Conservation (phyloP, 2,888 invertebrate species). For the Nasonia oneida region DNA sequence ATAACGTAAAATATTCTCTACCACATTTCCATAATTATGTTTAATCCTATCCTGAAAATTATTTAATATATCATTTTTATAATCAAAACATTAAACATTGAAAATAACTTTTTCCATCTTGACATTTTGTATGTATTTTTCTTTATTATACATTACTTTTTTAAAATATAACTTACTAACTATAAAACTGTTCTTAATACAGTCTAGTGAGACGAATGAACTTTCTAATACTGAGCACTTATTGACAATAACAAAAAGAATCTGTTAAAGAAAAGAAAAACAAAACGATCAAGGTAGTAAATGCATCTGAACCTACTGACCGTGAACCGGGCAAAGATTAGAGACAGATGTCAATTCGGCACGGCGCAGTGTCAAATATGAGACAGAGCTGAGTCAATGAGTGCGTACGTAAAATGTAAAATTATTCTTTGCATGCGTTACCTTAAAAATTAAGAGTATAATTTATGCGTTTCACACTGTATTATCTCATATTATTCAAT, state of each 20-base stretch:
- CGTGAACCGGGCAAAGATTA: conserved; percentile 58
- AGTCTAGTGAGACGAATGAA: neutral
- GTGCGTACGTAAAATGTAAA: conserved; percentile 9
- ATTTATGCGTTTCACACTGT: neutral
- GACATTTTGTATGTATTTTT: too few species aligned
- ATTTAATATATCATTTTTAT: too few species aligned
- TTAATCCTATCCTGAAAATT: too few species aligned
- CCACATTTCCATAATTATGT: too few species aligned
- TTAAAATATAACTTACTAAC: neutral
- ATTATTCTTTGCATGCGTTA: neutral
- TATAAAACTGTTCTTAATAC: neutral
- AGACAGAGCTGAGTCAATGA: conserved; percentile 27
- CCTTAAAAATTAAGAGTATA: neutral
- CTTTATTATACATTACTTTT: too few species aligned
- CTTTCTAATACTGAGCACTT: neutral
- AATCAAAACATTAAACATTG: too few species aligned
- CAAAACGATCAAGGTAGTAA: conserved; percentile 50
- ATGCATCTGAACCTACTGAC: conserved; percentile 59
- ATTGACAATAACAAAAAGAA: neutral
- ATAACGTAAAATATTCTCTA: too few species aligned
- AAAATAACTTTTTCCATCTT: too few species aligned
- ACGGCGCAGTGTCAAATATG: conserved; percentile 29
- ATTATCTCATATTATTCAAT: neutral
- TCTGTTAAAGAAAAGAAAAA: conserved; percentile 47
- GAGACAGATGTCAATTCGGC: conserved; percentile 59